These are phyloP conservation scores for Xenopus tropicalis DNA, from an alignment of 2,113 vertebrate species.

Conservation along the genomic window UCB_Xtro_10.0 CM004448.2:77417001-77417500, in stretches of 20 bases:
- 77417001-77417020: too few relatives aligned
- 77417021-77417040: too few relatives aligned
- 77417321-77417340: slow-evolving; percentile 37
- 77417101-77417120: not conserved
- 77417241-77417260: slow-evolving; percentile 38
- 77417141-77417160: slow-evolving; percentile 18
- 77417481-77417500: too few relatives aligned
- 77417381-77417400: slow-evolving; percentile 31
- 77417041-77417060: too few relatives aligned
- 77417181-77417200: slow-evolving; percentile 39
- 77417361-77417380: slow-evolving; percentile 38
- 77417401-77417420: slow-evolving; percentile 20
- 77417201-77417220: slow-evolving; percentile 35
- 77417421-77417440: slow-evolving; percentile 1
- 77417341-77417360: slow-evolving; percentile 29
- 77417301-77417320: slow-evolving; percentile 38
- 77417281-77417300: slow-evolving; percentile 39
- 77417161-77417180: slow-evolving; percentile 23
- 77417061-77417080: too few relatives aligned
- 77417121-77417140: slow-evolving; percentile 12
- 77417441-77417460: slow-evolving; percentile 6
- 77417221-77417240: slow-evolving; percentile 40
- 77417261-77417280: slow-evolving; percentile 42
- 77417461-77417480: not conserved
- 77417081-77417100: not conserved